Conservation (phyloP, 2,113 vertebrate genomes). For the Caranx melampygus region DNA sequence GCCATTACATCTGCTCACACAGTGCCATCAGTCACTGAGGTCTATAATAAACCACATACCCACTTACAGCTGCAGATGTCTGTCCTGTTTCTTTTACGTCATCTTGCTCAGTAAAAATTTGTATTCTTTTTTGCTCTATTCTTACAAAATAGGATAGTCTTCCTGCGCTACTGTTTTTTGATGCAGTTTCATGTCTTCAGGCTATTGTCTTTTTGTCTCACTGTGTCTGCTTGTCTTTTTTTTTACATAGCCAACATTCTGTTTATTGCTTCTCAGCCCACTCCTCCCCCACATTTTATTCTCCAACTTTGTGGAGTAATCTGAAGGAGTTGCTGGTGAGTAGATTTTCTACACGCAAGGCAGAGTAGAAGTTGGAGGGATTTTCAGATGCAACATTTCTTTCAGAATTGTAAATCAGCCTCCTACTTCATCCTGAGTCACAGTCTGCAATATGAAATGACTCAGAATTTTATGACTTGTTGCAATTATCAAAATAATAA, state of each 20-base stretch:
- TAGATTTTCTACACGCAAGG: constrained; percentile 36
- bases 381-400: constrained; percentile 39
- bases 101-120: neutral
- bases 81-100: constrained; percentile 13
- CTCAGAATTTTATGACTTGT: constrained; percentile 16
- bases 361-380: constrained; percentile 40
- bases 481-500: neutral
- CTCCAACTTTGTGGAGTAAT: constrained; percentile 65
- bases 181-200: constrained; percentile 50
- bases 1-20: constrained; percentile 55
- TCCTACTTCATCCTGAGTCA: constrained; percentile 61
- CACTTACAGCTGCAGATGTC: constrained; percentile 3
- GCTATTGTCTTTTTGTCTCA: constrained; percentile 30
- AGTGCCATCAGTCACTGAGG: constrained; percentile 27
- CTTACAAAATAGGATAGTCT: constrained; percentile 18
- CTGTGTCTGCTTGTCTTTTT: constrained; percentile 45
- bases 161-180: constrained; percentile 18
- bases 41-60: constrained; percentile 6
- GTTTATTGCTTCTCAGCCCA: constrained; percentile 60
- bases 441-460: constrained; percentile 47
- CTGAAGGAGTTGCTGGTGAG: constrained; percentile 55
- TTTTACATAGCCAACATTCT: constrained; percentile 54
- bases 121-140: neutral
- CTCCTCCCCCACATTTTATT: constrained; percentile 59
- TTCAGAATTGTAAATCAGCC: constrained; percentile 40